Percentiles rank a stretch among this genome's conserved stretches.
phyloP scores from a whole-genome alignment of 1,140 invertebrate species.

The Drosophila guanche region DNA sequence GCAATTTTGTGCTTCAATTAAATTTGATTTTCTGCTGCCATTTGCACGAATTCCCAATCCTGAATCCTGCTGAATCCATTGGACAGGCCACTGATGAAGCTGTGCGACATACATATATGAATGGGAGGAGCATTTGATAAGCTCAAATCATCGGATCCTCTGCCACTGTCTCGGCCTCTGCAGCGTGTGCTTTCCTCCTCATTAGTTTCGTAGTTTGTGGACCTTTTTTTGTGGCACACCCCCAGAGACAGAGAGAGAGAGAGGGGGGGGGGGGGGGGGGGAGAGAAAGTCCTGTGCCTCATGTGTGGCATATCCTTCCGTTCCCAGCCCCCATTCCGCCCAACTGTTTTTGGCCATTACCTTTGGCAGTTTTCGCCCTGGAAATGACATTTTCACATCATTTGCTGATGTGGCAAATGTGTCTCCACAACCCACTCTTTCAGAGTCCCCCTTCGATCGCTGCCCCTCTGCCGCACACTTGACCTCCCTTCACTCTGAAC shows the following conservation, averaged over 20 bases:
- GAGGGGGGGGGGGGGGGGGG: too few relatives aligned
- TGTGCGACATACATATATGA: constrained; percentile 59
- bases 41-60: constrained; percentile 1
- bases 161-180: not conserved
- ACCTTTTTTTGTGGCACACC: constrained; percentile 73
- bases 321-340: not conserved
- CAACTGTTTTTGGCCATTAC: constrained; percentile 45
- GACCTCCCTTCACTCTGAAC: too few relatives aligned
- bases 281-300: constrained; percentile 11
- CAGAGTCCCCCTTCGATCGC: too few relatives aligned
- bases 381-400: constrained; percentile 81
- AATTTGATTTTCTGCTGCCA: constrained; percentile 73
- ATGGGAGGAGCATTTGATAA: constrained; percentile 57
- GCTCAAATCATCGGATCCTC: constrained; percentile 35
- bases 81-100: constrained; percentile 17
- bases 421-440: constrained; percentile 14
- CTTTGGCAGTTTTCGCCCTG: constrained; percentile 59
- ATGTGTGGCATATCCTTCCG: constrained; percentile 13
- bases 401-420: constrained; percentile 81
- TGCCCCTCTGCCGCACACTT: too few relatives aligned
- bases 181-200: constrained; percentile 61
- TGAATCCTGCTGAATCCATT: too few relatives aligned
- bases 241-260: constrained; percentile 6
- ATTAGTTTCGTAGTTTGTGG: constrained; percentile 78
- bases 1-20: constrained; percentile 67